phyloP scores from a whole-genome alignment of 2,888 invertebrate species.

The Perdita meconis region DNA sequence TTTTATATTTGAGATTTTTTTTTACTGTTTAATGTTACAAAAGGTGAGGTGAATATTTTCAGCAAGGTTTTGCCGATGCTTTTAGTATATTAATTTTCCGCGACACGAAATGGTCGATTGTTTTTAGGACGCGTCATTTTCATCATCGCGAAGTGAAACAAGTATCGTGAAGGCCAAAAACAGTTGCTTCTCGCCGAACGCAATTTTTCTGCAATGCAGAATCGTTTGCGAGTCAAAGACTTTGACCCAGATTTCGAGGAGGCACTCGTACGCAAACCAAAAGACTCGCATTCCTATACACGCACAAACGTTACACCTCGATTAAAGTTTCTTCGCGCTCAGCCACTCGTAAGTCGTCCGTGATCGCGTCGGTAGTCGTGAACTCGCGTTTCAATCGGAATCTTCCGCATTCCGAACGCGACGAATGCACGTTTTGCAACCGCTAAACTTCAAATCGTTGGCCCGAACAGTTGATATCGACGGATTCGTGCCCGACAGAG shows the following conservation, averaged over 20 bases:
- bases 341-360: background rate
- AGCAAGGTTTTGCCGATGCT: too few species aligned
- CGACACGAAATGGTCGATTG: too few species aligned
- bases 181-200: background rate
- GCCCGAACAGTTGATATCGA: background rate
- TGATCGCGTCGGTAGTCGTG: background rate
- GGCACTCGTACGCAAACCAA: conserved; percentile 2
- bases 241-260: conserved; percentile 27
- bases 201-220: conserved; percentile 9
- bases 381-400: too few species aligned
- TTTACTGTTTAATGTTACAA: too few species aligned
- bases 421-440: background rate
- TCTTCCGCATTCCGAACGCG: background rate
- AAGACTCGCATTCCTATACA: conserved; percentile 13
- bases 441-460: background rate
- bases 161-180: background rate
- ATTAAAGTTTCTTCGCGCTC: conserved; percentile 8
- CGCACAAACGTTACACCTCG: conserved; percentile 7
- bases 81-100: too few species aligned
- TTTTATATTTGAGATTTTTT: too few species aligned
- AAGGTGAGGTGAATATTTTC: too few species aligned
- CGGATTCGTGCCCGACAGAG: background rate
- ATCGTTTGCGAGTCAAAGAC: background rate
- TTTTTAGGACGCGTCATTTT: background rate
- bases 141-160: background rate